Evolutionary conservation across 2,888 invertebrate species (phyloP), one percentile per base, ranked within the genome.

Genomic region (Thymelicus lineola): DNA sequence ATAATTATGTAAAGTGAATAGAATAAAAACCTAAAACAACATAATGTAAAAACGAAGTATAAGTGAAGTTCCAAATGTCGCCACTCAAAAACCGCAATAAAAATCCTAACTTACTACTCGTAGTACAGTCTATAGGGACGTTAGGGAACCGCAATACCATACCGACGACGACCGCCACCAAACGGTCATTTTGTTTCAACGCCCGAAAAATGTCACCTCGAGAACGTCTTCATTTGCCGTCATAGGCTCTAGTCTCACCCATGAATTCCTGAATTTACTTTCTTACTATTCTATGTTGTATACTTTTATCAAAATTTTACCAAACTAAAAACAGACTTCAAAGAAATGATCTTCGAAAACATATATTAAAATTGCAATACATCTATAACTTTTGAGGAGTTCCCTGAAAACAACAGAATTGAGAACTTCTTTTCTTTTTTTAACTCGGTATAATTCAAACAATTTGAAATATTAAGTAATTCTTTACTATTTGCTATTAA

Each of bases 191-290:
- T 76, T 78, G 81, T 75, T 82, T 83, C 87, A 82, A 79, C 84
- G 84, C 82, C 86, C 86, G 86, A 89, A 89, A 90, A 90, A 91
- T 91, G 91, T 91, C 91, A 92, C 91, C 91, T 90, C 86, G 77
- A 84, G 80, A 80, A 82, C 85, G 87, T 89, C 90, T 92, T 92
- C 91, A 92, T 92, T 92, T 91, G 90, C 90, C 89, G 89, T 91
- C 90, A 90, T 89, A 90, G 86, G 86, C 79, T 86, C 78, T 81
- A 81, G 85, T 81, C 86, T 83, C 79, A 79, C 86, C 88, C 86
- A 90, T 91, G 91, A 91, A 91, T 90, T 89, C 86, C 85, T 87
- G 86, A 91, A 88, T 91, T 91, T 90, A 91, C 86, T 87, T 84
- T 84, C 85, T 82, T 82, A 85, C 79, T 83, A 38, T 89, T 87